Percentiles rank a stretch among this genome's conserved stretches.
phyloP scores from a whole-genome alignment of 2,113 vertebrate genomes.

The Numida meleagris region DNA sequence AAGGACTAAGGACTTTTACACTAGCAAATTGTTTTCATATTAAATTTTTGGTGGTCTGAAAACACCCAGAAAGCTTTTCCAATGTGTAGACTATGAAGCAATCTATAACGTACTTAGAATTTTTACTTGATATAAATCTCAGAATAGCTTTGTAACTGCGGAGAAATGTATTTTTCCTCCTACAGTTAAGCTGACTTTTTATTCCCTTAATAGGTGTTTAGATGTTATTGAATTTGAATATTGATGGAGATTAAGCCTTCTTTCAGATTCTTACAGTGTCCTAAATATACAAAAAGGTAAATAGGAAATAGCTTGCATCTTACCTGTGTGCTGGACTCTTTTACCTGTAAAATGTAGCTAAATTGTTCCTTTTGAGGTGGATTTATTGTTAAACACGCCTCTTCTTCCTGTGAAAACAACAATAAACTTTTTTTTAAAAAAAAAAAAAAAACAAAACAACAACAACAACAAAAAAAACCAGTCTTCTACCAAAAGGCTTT shows the following conservation, averaged over 20 bases:
- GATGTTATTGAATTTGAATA: not conserved
- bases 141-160: not conserved
- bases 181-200: not conserved
- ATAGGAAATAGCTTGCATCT: rapidly evolving
- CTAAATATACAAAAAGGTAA: not conserved
- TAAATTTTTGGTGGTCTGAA: not conserved
- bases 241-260: not conserved
- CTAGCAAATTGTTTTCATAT: not conserved
- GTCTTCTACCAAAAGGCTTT: not conserved
- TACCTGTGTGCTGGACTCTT: not conserved
- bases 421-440: no score
- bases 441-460: no score
- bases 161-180: not conserved
- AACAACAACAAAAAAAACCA: no score
- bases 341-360: not conserved
- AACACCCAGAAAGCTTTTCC: not conserved
- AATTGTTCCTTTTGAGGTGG: not conserved
- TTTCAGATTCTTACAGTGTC: not conserved
- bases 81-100: not conserved
- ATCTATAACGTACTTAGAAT: not conserved
- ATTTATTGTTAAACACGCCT: not conserved
- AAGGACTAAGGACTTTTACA: not conserved
- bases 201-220: not conserved
- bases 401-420: not conserved
- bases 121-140: not conserved